These are phyloP conservation scores for Geopemphigus sp. DNA, from an alignment of 1,140 invertebrate genomes.

Conservation along the genomic window DNA sequence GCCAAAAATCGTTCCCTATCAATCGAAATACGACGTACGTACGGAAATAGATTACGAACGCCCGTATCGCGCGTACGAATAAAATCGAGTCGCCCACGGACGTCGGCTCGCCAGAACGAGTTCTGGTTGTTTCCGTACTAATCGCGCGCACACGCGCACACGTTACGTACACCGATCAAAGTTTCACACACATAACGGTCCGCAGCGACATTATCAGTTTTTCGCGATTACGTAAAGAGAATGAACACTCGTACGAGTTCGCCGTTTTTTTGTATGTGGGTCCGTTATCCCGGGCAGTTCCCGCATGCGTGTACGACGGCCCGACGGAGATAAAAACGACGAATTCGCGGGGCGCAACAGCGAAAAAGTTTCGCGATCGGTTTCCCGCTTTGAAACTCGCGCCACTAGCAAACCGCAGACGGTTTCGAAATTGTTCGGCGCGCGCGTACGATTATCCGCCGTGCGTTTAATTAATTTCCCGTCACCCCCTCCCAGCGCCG, in stretches of 20 bases:
- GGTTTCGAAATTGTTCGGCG: too few relatives aligned
- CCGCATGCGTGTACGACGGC: neutral
- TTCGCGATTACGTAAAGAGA: neutral
- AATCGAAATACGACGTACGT: neutral
- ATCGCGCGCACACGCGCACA: neutral
- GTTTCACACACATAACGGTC: too few relatives aligned
- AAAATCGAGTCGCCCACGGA: too few relatives aligned
- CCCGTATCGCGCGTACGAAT: too few relatives aligned
- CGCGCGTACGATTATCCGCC: too few relatives aligned
- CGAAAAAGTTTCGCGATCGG: too few relatives aligned
- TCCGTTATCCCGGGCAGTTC: neutral
- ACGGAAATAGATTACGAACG: neutral
- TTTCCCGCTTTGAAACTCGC: too few relatives aligned
- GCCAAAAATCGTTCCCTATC: too few relatives aligned
- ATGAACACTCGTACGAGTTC: neutral
- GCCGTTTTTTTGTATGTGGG: conserved; percentile 23
- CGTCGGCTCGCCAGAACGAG: neutral
- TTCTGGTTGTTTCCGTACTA: neutral
- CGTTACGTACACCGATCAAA: neutral
- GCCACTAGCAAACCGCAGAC: too few relatives aligned
- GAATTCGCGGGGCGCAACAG: too few relatives aligned
- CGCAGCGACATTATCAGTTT: neutral
- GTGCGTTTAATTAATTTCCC: too few relatives aligned
- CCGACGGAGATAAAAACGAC: conserved; percentile 27
- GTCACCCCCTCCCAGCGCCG: too few relatives aligned